Evolutionary conservation across 2,888 invertebrate species (phyloP).

Genomic region (Chrysolina americana): DNA sequence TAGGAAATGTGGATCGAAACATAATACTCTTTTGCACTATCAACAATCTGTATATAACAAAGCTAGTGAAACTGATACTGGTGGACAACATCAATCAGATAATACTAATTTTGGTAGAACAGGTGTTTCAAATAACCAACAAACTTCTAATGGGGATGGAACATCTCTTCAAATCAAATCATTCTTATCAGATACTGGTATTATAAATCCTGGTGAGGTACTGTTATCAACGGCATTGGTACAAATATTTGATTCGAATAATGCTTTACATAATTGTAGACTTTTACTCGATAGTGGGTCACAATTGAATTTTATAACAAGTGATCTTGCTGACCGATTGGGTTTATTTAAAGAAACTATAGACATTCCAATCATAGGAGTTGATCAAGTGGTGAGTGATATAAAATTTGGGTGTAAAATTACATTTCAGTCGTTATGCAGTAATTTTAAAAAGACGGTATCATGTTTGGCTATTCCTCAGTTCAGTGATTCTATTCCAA

Average conservation of each 20-base stretch:
- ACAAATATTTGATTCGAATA: neutral
- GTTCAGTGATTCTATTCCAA: neutral
- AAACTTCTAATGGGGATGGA: neutral
- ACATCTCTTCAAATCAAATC: neutral
- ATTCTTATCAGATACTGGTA: neutral
- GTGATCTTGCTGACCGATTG: neutral
- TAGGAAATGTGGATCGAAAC: neutral
- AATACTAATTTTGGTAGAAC: too few relatives aligned
- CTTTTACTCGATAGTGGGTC: neutral
- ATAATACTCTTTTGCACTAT: neutral
- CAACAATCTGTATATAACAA: too few relatives aligned
- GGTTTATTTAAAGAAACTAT: neutral
- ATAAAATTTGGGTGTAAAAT: neutral
- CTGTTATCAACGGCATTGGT: neutral
- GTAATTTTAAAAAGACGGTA: neutral
- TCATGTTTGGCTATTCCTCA: neutral
- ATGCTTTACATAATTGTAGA: neutral
- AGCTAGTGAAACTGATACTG: too few relatives aligned
- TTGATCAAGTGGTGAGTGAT: neutral
- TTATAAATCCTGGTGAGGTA: neutral
- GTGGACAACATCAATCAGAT: too few relatives aligned
- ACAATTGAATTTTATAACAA: neutral
- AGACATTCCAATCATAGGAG: neutral
- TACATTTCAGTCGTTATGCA: neutral
- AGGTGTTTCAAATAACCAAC: neutral